A percentile compares a stretch with the other conserved stretches of the same genome.
Conservation (phyloP, 2,797 vertebrate species). For the Iguana delicatissima region DNA sequence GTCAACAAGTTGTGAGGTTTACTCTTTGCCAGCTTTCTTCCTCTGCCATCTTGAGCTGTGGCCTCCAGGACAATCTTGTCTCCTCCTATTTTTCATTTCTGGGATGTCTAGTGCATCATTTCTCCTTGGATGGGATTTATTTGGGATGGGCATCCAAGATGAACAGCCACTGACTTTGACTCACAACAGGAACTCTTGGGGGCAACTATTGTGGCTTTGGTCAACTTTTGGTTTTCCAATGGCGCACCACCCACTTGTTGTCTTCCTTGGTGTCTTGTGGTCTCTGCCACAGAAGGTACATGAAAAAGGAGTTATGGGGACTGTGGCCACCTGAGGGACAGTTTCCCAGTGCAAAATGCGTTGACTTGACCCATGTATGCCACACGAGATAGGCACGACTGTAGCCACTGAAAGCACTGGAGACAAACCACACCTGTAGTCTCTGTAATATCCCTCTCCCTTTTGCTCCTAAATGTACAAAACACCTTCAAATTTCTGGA, state of each 20-base stretch:
- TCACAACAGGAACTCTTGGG: too few species aligned
- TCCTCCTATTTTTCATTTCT: fast-evolving
- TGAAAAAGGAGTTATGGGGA: too few species aligned
- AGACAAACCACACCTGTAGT: too few species aligned
- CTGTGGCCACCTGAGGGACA: too few species aligned
- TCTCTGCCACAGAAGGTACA: not conserved
- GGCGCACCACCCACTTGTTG: not conserved
- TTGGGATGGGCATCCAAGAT: not conserved
- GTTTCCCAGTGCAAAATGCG: too few species aligned
- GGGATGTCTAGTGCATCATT: fast-evolving
- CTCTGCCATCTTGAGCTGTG: fast-evolving
- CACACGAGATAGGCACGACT: not conserved
- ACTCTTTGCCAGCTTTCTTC: fast-evolving
- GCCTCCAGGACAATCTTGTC: fast-evolving
- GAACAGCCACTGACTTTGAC: not conserved
- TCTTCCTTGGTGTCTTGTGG: not conserved
- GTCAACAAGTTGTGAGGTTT: fast-evolving
- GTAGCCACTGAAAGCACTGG: not conserved
- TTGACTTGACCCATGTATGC: not conserved
- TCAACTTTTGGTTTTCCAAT: too few species aligned
- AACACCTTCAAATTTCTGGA: not conserved
- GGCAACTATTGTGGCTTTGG: not conserved
- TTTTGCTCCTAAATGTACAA: not conserved
- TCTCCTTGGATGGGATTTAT: not conserved
- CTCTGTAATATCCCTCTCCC: too few species aligned